phyloP scores from a whole-genome alignment of 2,113 vertebrate species.

The Xerus inauris region DNA sequence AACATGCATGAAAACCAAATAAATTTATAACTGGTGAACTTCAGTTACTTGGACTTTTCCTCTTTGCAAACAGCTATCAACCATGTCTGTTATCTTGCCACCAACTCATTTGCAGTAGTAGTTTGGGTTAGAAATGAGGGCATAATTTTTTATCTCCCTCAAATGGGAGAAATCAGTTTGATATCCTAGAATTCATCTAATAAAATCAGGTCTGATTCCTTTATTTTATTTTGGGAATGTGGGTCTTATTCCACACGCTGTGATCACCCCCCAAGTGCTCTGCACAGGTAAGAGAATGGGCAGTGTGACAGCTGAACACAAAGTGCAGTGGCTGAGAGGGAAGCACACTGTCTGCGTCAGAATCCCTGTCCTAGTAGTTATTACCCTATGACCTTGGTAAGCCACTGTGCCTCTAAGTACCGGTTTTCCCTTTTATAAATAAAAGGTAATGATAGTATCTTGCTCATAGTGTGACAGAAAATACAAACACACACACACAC shows the following conservation, averaged over 20 bases:
- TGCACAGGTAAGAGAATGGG: background rate
- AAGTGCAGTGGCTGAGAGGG: rapidly evolving
- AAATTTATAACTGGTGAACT: background rate
- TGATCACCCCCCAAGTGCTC: background rate
- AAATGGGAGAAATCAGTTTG: background rate
- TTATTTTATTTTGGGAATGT: background rate
- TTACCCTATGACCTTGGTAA: background rate
- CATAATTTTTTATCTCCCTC: background rate
- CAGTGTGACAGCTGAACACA: background rate
- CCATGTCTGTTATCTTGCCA: background rate
- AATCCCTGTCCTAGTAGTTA: background rate
- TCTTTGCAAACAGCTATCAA: background rate
- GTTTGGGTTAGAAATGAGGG: background rate
- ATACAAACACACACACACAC: background rate
- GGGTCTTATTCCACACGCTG: background rate
- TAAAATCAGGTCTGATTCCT: background rate
- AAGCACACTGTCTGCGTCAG: background rate
- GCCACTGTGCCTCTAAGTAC: background rate
- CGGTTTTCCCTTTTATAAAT: background rate
- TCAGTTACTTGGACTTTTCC: background rate
- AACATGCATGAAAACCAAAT: background rate
- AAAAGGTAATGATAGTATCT: background rate
- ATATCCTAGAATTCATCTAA: background rate
- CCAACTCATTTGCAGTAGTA: background rate
- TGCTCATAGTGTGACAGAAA: background rate